These are phyloP conservation scores for Tragelaphus imberbis DNA, from an alignment of 2,113 vertebrate genomes.

Conservation along the genomic window DNA sequence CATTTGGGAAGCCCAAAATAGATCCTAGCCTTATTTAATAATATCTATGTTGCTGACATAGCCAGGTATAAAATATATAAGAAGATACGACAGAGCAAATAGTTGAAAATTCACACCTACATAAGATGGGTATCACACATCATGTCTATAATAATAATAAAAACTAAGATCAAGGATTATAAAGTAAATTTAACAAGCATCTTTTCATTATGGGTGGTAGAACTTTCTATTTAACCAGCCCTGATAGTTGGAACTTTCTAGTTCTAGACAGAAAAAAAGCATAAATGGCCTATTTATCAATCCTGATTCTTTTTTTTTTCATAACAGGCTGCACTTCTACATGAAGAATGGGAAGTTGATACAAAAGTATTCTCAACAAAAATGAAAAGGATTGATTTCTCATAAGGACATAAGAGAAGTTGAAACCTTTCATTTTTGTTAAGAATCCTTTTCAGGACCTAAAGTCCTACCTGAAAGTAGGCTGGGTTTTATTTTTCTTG, in stretches of 20 bases:
- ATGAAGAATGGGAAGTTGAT: not conserved
- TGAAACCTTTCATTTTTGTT: not conserved
- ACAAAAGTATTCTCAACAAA: constrained; percentile 14
- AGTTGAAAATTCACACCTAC: not conserved
- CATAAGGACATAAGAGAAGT: not conserved
- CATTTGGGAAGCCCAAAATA: not conserved
- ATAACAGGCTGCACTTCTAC: not conserved
- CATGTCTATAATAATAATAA: not conserved
- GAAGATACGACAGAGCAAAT: not conserved
- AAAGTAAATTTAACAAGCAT: not conserved
- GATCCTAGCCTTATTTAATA: not conserved
- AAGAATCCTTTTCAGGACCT: not conserved
- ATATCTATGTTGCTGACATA: not conserved
- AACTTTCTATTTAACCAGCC: constrained; percentile 10
- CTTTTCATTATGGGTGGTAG: not conserved
- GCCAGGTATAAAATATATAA: not conserved
- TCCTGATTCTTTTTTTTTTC: not conserved
- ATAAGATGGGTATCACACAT: not conserved
- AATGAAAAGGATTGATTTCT: constrained; percentile 35
- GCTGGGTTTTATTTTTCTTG: constrained; percentile 33
- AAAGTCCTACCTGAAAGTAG: not conserved
- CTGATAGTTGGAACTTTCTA: not conserved
- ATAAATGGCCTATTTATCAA: constrained; percentile 16
- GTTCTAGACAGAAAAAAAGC: not conserved
- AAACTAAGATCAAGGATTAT: not conserved